Evolutionary conservation across 2,113 vertebrate genomes (phyloP), one percentile per base, ranked within the genome.

Genomic region (Aythya baeri): DNA sequence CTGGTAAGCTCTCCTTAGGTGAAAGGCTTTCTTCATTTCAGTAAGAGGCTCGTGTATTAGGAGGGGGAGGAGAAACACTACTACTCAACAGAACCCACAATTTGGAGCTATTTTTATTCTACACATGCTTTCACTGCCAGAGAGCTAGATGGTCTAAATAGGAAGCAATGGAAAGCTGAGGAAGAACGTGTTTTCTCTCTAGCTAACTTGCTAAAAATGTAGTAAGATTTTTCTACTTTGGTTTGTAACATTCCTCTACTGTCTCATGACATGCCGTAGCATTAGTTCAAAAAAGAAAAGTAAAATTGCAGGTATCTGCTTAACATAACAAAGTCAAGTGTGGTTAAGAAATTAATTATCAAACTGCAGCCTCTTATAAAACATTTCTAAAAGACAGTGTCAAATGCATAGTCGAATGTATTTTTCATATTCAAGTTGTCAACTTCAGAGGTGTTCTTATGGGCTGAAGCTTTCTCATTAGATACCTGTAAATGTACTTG

Each of bases 21-120:
- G 54, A 94, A 92, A 13, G 34, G 43, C 61, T 61, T 75, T 86
- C 34, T 58, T 83, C 17, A 8, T 46, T 83, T 83, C 29, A n/a
- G 20, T 27, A 27, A 34, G 52, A 74, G 38, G 67, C 38, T 85
- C 10, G 7, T n/a, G 27, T 32, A 86, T 26, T 57, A 58, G 58
- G 62, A 44, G 59, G 52, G 82, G 84, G 72, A 43, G 22, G 82
- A 76, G 92, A 57, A n/a, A 87, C 71, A 72, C 52, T 23, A 73
- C 75, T 54, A 41, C 13, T 20, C 0, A 3, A 23, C 50, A 81
- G 62, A 20, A 65, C 38, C 62, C 38, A 27, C 38, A 65, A 15
- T 65, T 41, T 41, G 36, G 62, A 41, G 41, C 62, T 91, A 8
- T 34, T 95, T 94, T 96, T 94, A 74, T 58, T 91, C 72, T 65